phyloP scores from a whole-genome alignment of 2,888 invertebrate species.

The Andrena minutula region DNA sequence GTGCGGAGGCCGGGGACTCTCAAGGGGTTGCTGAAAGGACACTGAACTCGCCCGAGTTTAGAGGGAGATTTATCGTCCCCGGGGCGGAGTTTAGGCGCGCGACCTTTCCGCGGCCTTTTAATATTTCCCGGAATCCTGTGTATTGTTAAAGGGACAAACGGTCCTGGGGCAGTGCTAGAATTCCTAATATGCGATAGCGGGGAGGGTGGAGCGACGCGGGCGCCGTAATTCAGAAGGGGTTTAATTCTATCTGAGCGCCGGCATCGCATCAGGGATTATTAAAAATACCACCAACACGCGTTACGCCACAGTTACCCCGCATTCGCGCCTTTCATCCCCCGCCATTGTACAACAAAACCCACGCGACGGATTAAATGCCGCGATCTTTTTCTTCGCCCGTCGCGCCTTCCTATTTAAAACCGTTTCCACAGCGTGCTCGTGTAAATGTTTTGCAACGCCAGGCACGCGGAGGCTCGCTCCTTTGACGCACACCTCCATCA shows the following conservation, averaged over 20 bases:
- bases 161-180: too few relatives aligned
- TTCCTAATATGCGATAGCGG: too few relatives aligned
- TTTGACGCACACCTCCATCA: background rate
- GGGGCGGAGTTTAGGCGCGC: constrained; percentile 5
- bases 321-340: background rate
- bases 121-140: too few relatives aligned
- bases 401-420: background rate
- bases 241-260: too few relatives aligned
- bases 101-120: background rate
- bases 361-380: background rate
- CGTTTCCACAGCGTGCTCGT: background rate
- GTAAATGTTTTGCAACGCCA: too few relatives aligned
- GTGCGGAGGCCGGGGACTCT: background rate
- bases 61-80: constrained; percentile 16
- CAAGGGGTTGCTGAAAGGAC: background rate
- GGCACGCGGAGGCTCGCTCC: too few relatives aligned
- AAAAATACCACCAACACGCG: background rate
- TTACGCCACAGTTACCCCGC: background rate
- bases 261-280: background rate
- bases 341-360: background rate
- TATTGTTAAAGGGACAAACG: too few relatives aligned
- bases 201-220: too few relatives aligned
- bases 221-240: too few relatives aligned
- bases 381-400: background rate
- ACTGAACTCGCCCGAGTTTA: background rate